Percentiles rank a stretch among this genome's conserved stretches.
phyloP scores from a whole-genome alignment of 2,113 vertebrate species.

The Eudorcas thomsonii region DNA sequence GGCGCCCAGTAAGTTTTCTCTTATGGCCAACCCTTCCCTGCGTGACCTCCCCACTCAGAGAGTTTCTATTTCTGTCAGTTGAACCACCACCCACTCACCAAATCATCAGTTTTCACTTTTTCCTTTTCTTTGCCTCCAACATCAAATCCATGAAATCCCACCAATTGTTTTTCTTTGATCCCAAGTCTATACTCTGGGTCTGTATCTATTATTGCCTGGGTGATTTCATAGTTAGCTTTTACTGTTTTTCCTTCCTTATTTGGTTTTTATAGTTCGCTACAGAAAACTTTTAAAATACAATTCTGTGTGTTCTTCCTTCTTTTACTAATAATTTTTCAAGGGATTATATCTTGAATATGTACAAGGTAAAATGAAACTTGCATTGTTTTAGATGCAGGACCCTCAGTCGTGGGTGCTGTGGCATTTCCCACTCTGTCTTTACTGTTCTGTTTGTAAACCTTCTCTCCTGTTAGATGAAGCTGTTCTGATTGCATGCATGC shows the following conservation, averaged over 20 bases:
- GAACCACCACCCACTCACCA: not conserved
- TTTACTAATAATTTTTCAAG: not conserved
- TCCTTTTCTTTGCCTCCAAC: not conserved
- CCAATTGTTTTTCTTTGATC: not conserved
- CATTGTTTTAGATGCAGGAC: not conserved
- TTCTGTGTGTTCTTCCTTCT: not conserved
- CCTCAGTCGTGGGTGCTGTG: not conserved
- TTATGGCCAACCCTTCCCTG: not conserved
- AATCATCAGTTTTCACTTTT: not conserved
- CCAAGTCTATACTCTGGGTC: not conserved
- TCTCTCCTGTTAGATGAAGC: accelerated
- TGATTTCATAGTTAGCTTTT: not conserved
- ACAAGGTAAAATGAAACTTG: not conserved
- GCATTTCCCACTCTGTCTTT: not conserved
- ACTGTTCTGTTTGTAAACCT: not conserved
- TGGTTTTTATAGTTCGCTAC: not conserved
- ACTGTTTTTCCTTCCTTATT: not conserved
- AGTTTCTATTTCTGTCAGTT: not conserved
- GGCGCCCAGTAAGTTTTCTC: not conserved
- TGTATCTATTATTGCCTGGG: not conserved
- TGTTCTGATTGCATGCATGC: not conserved
- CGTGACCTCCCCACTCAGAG: not conserved
- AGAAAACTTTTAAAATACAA: not conserved
- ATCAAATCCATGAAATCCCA: not conserved
- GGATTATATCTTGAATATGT: not conserved